Conservation (phyloP, 2,888 invertebrate genomes). For the Callosobruchus maculatus region DNA sequence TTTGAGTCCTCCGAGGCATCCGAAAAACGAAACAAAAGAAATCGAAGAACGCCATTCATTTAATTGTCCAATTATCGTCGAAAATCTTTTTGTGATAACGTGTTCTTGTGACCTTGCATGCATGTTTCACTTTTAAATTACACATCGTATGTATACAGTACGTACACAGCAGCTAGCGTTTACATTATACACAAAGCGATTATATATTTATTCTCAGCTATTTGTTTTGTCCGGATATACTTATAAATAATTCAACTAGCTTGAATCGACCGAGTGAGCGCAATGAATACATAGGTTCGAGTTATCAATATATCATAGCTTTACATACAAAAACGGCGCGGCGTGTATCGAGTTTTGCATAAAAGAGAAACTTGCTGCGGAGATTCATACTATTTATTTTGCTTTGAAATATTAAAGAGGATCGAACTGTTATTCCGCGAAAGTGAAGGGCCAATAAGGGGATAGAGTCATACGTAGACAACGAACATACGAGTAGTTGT, state of each 20-base stretch:
- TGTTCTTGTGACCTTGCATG: neutral
- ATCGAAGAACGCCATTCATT: neutral
- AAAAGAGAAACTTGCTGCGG: neutral
- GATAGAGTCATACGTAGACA: too few relatives aligned
- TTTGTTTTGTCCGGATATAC: neutral
- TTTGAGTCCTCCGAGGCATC: neutral
- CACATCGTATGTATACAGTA: neutral
- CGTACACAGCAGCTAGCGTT: neutral
- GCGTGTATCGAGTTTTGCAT: neutral
- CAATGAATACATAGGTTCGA: neutral
- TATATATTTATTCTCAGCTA: neutral
- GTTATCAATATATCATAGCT: neutral
- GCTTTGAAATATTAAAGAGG: too few relatives aligned
- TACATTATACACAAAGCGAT: neutral
- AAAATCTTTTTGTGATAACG: neutral
- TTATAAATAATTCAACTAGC: neutral
- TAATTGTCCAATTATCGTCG: neutral
- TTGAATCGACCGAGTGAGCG: neutral
- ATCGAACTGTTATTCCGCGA: too few relatives aligned
- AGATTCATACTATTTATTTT: too few relatives aligned
- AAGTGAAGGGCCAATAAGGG: too few relatives aligned
- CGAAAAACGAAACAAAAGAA: neutral
- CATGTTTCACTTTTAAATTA: neutral
- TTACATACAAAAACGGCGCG: neutral
- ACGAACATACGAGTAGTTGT: too few relatives aligned